Conservation (phyloP, 1,140 invertebrate genomes). For the Eubasilissa regina region DNA sequence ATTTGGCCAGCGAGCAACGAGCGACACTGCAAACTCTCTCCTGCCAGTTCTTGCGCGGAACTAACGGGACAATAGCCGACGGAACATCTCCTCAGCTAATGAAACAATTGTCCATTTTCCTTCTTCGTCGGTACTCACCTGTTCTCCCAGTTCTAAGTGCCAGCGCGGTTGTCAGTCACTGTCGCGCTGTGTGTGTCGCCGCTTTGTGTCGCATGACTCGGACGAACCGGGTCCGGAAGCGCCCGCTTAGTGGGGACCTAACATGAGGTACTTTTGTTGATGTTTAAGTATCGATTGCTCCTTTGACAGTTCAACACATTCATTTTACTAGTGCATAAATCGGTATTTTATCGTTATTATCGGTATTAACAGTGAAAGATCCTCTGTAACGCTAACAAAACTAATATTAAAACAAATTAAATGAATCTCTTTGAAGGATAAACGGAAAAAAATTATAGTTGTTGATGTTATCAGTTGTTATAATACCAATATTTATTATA, state of each 20-base stretch:
- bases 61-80: not conserved
- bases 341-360: constrained; percentile 14
- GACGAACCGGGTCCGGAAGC: not conserved
- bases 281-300: not conserved
- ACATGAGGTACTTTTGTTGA: not conserved
- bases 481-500: too few species aligned
- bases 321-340: constrained; percentile 11
- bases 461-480: too few species aligned
- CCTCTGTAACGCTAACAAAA: too few species aligned
- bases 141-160: not conserved
- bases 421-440: too few species aligned
- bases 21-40: constrained; percentile 57
- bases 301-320: too few species aligned
- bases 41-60: constrained; percentile 61
- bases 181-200: not conserved
- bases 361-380: too few species aligned
- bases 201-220: not conserved
- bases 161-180: not conserved
- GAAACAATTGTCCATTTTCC: too few species aligned
- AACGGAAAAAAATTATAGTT: too few species aligned
- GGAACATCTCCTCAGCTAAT: not conserved
- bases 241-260: not conserved
- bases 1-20: constrained; percentile 63
- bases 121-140: not conserved
- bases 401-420: too few species aligned